Percentiles rank a stretch among this genome's conserved stretches.
These are phyloP conservation scores for Pterobdella sp. DNA, from an alignment of 2,888 invertebrate genomes.

Conservation along the genomic window DNA sequence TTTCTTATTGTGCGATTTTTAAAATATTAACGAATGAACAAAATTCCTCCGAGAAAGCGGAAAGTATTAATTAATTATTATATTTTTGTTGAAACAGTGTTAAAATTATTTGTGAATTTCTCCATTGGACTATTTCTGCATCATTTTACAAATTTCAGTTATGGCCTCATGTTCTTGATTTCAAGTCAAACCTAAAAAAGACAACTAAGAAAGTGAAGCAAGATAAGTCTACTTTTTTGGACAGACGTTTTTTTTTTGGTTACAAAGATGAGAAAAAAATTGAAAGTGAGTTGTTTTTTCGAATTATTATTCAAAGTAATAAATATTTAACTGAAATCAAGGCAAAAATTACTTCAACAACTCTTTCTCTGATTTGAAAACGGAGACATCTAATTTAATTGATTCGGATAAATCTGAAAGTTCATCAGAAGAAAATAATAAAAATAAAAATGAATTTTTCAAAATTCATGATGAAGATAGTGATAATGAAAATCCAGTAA, in stretches of 20 bases:
- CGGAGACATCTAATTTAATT: too few species aligned
- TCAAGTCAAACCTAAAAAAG: neutral
- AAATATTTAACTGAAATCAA: neutral
- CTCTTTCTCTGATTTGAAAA: neutral
- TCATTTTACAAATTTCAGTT: too few species aligned
- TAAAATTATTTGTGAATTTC: too few species aligned
- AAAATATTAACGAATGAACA: too few species aligned
- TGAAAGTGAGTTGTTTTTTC: neutral
- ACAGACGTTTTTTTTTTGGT: neutral
- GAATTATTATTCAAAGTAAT: neutral
- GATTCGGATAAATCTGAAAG: slow-evolving; percentile 2
- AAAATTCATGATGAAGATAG: neutral
- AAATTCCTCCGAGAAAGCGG: too few species aligned
- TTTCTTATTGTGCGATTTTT: too few species aligned
- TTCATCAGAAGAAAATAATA: neutral
- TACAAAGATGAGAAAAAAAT: neutral
- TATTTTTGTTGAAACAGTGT: too few species aligned
- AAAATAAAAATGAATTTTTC: neutral
- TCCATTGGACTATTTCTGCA: too few species aligned
- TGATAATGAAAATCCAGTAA: neutral
- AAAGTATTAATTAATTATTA: too few species aligned
- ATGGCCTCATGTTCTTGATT: slow-evolving; percentile 2
- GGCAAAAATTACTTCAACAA: neutral
- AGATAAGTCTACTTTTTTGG: neutral
- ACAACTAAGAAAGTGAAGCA: neutral